phyloP scores from a whole-genome alignment of 2,888 invertebrate genomes.

The Dasypolia templi region DNA sequence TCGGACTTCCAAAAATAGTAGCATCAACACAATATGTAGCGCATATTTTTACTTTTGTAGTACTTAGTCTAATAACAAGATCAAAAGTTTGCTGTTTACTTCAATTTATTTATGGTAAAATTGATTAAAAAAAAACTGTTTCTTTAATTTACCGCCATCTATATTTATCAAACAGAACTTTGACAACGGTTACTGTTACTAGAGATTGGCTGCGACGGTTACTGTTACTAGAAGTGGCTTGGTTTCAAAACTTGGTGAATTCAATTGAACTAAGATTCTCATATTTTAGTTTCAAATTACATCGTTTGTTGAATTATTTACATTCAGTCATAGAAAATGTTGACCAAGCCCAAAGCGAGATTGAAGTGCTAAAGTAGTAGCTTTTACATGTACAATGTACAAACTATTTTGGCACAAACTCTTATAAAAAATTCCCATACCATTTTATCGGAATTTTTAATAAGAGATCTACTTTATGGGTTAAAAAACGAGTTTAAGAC shows the following conservation, averaged over 20 bases:
- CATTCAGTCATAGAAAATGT: background rate
- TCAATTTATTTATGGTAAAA: background rate
- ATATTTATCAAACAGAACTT: constrained; percentile 15
- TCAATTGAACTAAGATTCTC: constrained; percentile 1
- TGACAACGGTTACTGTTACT: background rate
- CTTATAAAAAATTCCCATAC: too few relatives aligned
- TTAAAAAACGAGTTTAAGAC: background rate
- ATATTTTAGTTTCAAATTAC: background rate
- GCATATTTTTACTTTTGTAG: background rate
- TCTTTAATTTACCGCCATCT: constrained; percentile 38
- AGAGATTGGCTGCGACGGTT: background rate
- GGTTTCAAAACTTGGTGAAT: background rate
- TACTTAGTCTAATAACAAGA: background rate
- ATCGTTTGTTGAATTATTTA: background rate
- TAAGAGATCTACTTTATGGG: too few relatives aligned
- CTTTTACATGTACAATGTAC: too few relatives aligned
- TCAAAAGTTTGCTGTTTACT: background rate
- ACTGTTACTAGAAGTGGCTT: background rate
- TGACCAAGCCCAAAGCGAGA: background rate
- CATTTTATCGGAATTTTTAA: too few relatives aligned
- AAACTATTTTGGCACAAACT: background rate
- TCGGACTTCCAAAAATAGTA: background rate
- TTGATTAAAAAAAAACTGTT: background rate
- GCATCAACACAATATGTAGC: background rate
- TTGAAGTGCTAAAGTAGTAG: too few relatives aligned